Conservation (phyloP, 2,888 invertebrate genomes). For the Steinernema scapterisci region DNA sequence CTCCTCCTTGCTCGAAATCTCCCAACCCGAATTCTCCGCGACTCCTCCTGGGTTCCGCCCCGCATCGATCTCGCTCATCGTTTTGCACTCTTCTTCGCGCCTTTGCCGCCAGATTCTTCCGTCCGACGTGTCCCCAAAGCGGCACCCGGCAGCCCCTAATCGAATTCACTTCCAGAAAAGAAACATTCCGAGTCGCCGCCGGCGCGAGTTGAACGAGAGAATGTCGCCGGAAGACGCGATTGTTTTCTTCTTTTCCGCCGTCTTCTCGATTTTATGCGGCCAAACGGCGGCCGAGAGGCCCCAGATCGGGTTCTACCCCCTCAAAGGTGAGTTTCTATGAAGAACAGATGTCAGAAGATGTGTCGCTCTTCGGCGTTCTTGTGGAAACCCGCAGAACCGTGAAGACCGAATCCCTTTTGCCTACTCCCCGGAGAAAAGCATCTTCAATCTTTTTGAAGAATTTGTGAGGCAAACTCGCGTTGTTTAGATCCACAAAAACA, state of each 20-base stretch:
- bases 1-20: too few relatives aligned
- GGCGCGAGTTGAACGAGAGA: neutral
- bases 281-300: neutral
- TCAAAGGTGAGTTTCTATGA: conserved; percentile 8
- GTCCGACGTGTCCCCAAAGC: neutral
- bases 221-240: conserved; percentile 18
- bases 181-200: neutral
- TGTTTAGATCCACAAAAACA: too few relatives aligned
- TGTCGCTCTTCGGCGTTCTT: too few relatives aligned
- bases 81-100: conserved; percentile 2
- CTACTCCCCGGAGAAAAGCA: too few relatives aligned
- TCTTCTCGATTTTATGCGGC: neutral
- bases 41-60: neutral
- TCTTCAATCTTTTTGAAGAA: too few relatives aligned
- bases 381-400: too few relatives aligned
- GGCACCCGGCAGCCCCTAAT: neutral
- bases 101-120: neutral
- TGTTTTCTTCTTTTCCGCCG: neutral
- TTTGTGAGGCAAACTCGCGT: too few relatives aligned
- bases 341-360: too few relatives aligned
- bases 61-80: neutral
- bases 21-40: neutral
- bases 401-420: too few relatives aligned
- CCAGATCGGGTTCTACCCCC: conserved; percentile 23
- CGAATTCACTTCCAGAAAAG: neutral